Evolutionary conservation across 2,113 vertebrate species (phyloP).

Genomic region (Myanophis thanlyinensis): DNA sequence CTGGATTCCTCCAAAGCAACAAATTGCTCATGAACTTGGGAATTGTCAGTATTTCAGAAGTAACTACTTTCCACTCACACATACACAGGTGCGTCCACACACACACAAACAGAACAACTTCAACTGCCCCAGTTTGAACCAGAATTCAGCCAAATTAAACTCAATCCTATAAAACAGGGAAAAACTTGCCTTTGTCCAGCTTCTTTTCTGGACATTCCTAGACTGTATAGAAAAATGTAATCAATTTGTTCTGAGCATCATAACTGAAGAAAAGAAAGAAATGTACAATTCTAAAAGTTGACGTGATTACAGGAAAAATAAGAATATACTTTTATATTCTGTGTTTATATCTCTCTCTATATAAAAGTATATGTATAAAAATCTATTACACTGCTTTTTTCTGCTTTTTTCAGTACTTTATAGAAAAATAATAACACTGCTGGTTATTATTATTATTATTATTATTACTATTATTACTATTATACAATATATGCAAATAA

Average conservation of each 20-base stretch:
- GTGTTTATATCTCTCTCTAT: too few species aligned
- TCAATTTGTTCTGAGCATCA: background rate
- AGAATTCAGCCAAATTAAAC: background rate
- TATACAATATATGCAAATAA: background rate
- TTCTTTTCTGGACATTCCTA: background rate
- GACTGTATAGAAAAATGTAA: background rate
- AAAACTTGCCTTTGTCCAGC: too few species aligned
- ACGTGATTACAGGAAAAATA: background rate
- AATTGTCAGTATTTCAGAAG: background rate
- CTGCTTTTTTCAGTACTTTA: conserved; percentile 22
- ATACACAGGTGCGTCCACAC: background rate
- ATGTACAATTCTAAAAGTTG: background rate
- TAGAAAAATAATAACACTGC: background rate
- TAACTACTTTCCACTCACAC: background rate
- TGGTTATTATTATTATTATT: background rate
- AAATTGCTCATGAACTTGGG: background rate
- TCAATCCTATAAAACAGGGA: background rate
- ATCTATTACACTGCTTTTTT: background rate
- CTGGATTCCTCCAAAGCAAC: background rate
- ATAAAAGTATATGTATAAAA: background rate
- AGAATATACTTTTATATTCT: background rate
- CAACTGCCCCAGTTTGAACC: background rate
- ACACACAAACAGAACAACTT: background rate
- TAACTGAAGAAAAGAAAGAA: background rate
- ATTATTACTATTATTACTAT: background rate